Base-by-base conservation (phyloP, 1,140 invertebrate species). In the Drosophila lacertosa region DNA sequence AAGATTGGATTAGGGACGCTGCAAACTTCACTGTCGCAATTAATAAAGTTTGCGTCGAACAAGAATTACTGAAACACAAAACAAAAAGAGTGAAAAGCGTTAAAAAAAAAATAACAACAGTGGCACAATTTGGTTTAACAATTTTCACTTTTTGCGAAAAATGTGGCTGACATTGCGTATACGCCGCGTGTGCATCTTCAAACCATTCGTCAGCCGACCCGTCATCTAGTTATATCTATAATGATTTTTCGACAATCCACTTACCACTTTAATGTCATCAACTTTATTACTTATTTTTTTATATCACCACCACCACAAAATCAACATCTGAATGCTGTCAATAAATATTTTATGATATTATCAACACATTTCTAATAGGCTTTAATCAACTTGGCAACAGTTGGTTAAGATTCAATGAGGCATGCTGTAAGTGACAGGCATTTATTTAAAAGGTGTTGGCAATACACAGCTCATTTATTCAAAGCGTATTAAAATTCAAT, bases 1-100 rank as follows among this genome's bases (percentile, higher is more conserved):
- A 42, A 67, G 22, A 33, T 58, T 26, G 64, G 22, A 39, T 58
- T 29, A 39, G 58, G 32, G 50, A 40, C 11, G 58, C 50, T 37
- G 54, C 48, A 57, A 81, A 77, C 78, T 81, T 81, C 66, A 63
- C 73, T 78, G 75, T 83, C 80, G 80, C 80, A 84, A 84, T 84
- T 84, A 84, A 79, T 84, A 84, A 84, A 84, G 75, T 84, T 84
- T 84, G 57, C 15, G 51, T 65, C 70, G 64, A 77, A 76, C 24
- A 51, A 77, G 74, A 74, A 42, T 5, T 32, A 6, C 18, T 15
- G 33, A 50, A 29, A 50, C 40, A 40, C 20, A 64, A 42, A 60
- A 42, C 35, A 47, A 10, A 32, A 29, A 11, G 15, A 47, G 15
- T 22, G 20, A 59, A 44, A 33, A 58, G n/a, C 63, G 37, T 6